phyloP scores from a whole-genome alignment of 1,140 invertebrate species.

The Lucilia sericata region DNA sequence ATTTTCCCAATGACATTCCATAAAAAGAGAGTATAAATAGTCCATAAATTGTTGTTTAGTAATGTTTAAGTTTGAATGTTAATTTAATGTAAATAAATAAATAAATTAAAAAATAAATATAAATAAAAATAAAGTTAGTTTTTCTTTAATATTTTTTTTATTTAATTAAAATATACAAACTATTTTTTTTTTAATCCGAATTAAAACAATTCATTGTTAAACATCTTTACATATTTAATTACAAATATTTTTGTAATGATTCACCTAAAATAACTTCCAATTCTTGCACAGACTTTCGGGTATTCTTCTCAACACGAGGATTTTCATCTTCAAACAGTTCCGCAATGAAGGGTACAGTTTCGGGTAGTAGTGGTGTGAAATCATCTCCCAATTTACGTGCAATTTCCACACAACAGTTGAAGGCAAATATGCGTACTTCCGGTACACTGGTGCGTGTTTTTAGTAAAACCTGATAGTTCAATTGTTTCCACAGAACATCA shows the following conservation, averaged over 20 bases:
- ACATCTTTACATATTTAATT: slow-evolving; percentile 58
- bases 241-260: slow-evolving; percentile 87
- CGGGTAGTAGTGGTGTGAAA: slow-evolving; percentile 82
- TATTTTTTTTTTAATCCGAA: not conserved
- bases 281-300: slow-evolving; percentile 80
- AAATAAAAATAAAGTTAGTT: not conserved
- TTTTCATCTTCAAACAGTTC: slow-evolving; percentile 89
- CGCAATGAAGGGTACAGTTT: slow-evolving; percentile 86
- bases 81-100: slow-evolving; percentile 35
- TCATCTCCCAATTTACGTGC: slow-evolving; percentile 84
- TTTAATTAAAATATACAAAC: not conserved
- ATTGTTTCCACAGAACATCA: slow-evolving; percentile 87
- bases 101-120: slow-evolving; percentile 36
- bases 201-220: not conserved
- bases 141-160: too few relatives aligned
- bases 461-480: slow-evolving; percentile 89
- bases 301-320: slow-evolving; percentile 79
- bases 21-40: not conserved
- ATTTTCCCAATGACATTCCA: slow-evolving; percentile 21
- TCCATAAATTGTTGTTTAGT: slow-evolving; percentile 10
- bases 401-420: slow-evolving; percentile 77
- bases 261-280: slow-evolving; percentile 86
- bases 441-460: slow-evolving; percentile 84
- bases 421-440: slow-evolving; percentile 72
- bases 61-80: not conserved